A percentile compares a stretch with the other conserved stretches of the same genome.
These are phyloP conservation scores for Lithobius niger DNA, from an alignment of 1,140 invertebrate genomes.

Conservation along the genomic window DNA sequence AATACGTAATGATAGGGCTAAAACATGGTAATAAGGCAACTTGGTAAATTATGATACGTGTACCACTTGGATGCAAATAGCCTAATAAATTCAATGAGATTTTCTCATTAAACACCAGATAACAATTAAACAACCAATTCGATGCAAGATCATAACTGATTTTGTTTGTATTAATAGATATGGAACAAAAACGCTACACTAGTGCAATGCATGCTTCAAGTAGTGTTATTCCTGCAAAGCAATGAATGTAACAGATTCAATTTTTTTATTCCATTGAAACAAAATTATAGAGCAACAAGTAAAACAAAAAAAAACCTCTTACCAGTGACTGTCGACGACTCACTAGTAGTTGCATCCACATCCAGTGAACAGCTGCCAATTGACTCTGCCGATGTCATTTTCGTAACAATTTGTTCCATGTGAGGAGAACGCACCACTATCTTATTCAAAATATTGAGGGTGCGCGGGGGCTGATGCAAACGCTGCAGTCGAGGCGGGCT, in stretches of 20 bases:
- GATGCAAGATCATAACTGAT: too few species aligned
- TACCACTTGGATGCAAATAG: too few species aligned
- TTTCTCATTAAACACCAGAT: too few species aligned
- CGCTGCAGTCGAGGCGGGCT: neutral
- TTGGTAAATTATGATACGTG: too few species aligned
- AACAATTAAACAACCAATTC: too few species aligned
- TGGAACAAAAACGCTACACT: too few species aligned
- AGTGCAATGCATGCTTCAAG: neutral
- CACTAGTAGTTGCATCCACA: slow-evolving; percentile 58
- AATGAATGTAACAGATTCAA: too few species aligned
- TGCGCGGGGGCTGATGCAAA: slow-evolving; percentile 5
- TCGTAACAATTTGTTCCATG: slow-evolving; percentile 4
- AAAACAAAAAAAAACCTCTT: neutral
- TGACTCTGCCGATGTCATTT: slow-evolving; percentile 40
- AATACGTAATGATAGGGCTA: too few species aligned
- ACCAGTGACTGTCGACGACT: slow-evolving; percentile 24
- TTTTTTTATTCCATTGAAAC: neutral
- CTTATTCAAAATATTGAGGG: slow-evolving; percentile 14
- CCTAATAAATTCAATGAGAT: too few species aligned
- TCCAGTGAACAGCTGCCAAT: slow-evolving; percentile 71
- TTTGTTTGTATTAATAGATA: too few species aligned
- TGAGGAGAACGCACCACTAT: slow-evolving; percentile 11
- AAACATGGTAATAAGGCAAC: too few species aligned
- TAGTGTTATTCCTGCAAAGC: neutral
- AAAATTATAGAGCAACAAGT: neutral